Base-by-base conservation (phyloP, 1,140 invertebrate genomes). In the Hormaphis cornu region DNA sequence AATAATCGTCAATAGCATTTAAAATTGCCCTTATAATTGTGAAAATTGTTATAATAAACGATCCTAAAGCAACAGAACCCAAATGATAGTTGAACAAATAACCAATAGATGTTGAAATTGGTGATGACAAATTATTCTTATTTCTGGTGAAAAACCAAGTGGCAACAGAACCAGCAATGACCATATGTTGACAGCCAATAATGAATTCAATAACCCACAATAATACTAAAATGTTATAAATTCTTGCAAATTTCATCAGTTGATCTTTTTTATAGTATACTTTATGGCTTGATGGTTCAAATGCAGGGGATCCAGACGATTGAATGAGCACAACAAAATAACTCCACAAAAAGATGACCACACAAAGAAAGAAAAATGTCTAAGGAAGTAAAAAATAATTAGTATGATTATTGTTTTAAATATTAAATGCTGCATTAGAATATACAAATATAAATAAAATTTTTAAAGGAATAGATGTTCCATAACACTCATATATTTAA, bases 141-240 rank as follows among this genome's bases (percentile, higher is more conserved):
- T 89, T 81, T 73, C 88, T 89, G 24, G 84, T 84, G 74, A 90
- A 92, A 75, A 86, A 91, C 89, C 89, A 92, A 12, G 79, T 80
- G 0, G 86, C 81, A 9, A 91, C 85, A 30, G 87, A 82, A n/a
- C 87, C 86, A 42, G 87, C 86, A 46, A 91, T 84, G 0, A 89
- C 81, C 77, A 90, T 83, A 75, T 90, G 85, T 73, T 92, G 89
- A 76, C 88, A 89, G 20, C 87, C 86, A 37, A 88, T 77, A 48
- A 86, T 82, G 75, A 91, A 90, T 77, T 90, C 86, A 35, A 78
- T 79, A n/a, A 86, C 78, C 84, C 89, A 89, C 59, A 90, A 81
- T 30, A 86, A 79, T n/a, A 84, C 83, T 71, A 89, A 82, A 5
- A 89, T 58, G 76, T 87, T 85, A 76, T 86, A 84, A 83, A 84